Conservation (phyloP, 1,140 invertebrate species). For the Hesperophylax magnus region DNA sequence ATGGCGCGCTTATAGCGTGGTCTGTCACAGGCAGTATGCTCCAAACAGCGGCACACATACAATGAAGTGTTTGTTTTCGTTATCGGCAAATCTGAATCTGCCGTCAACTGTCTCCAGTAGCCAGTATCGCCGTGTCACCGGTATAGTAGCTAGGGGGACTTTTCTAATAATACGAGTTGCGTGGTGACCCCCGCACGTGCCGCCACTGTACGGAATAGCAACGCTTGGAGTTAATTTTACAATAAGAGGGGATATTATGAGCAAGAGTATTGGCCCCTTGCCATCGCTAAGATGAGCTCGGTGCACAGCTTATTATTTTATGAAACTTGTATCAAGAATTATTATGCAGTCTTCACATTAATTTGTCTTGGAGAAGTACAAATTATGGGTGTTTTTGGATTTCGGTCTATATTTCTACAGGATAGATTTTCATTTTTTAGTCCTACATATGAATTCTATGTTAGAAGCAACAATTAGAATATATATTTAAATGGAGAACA, state of each 20-base stretch:
- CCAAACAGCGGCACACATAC: too few species aligned
- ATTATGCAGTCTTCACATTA: too few species aligned
- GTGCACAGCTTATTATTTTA: background rate
- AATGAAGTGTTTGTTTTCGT: background rate
- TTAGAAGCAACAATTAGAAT: background rate
- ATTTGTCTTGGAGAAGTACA: too few species aligned
- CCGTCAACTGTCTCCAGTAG: background rate
- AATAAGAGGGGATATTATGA: background rate
- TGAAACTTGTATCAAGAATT: too few species aligned
- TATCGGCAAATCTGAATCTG: background rate
- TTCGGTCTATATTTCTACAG: too few species aligned
- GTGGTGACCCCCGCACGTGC: slow-evolving; percentile 9
- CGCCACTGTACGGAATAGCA: slow-evolving; percentile 1
- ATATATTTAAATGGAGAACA: background rate
- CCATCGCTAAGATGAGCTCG: background rate
- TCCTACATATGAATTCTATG: too few species aligned
- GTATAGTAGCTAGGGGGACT: background rate
- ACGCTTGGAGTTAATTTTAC: slow-evolving; percentile 37
- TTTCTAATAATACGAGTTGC: slow-evolving; percentile 18
- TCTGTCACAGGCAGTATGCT: too few species aligned
- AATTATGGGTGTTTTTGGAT: too few species aligned
- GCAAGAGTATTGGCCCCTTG: background rate
- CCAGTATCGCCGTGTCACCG: background rate
- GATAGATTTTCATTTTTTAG: too few species aligned
- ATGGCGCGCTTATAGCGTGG: too few species aligned